Evolutionary conservation across 2,888 invertebrate species (phyloP), one percentile per base, ranked within the genome.

Genomic region (Asteroscopus sphinx): DNA sequence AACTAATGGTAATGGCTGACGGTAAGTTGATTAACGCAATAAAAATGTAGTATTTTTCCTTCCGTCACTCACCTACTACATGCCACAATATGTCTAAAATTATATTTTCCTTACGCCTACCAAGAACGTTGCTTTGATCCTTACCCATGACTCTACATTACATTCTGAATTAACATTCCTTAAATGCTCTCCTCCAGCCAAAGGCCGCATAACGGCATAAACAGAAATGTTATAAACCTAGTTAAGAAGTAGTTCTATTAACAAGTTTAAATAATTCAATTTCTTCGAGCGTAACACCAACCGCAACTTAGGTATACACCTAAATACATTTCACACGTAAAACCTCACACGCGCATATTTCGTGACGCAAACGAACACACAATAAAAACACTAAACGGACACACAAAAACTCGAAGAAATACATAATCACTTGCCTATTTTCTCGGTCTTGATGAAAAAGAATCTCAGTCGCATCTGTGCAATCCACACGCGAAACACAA

Each of bases 391-490:
- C 55, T 53, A 49, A n/a, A n/a, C n/a, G n/a, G n/a, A n/a, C n/a
- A n/a, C n/a, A 62, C 63, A 58, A 59, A 64, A 67, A 66, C 42
- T 53, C 30, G 25, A 52, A 57, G 33, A 17, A 52, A 69, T 61
- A 64, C 36, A 53, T 57, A 64, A 68, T 51, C 82, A 92, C 92
- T 92, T 90, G 91, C 92, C 92, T 87, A 87, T 73, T 79, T 69
- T 86, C 68, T 83, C 77, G 62, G 76, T 79, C 68, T 86, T 88
- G 73, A 85, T 70, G 76, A 88, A 87, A 76, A 90, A 87, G 68
- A 88, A 81, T 66, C 83, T 84, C 52, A 91, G 71, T 76, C 87
- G 84, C 91, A 92, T 91, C 78, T 87, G 88, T 65, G 82, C 75
- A 63, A 83, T 47, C 59, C 80, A 77, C 46, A 85, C 71, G 77